Conservation (phyloP, 2,797 vertebrate species). For the Esox masquinongy region DNA sequence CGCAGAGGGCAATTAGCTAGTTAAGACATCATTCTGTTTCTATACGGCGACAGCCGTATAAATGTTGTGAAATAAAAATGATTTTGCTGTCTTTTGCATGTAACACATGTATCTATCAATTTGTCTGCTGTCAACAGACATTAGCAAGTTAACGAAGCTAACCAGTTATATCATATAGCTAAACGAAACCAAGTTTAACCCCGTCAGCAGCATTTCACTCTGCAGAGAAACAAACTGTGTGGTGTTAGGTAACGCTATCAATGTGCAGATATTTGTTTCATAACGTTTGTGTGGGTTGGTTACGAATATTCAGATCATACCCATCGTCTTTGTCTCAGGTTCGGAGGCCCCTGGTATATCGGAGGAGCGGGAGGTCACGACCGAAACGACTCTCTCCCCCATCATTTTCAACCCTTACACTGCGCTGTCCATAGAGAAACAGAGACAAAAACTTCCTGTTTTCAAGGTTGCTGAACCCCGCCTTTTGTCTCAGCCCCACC, state of each 20-base stretch:
- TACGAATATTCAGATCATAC: background rate
- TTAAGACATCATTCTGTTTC: background rate
- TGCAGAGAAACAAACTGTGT: background rate
- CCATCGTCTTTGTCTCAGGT: conserved; percentile 69
- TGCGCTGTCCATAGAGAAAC: conserved; percentile 94
- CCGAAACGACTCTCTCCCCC: conserved; percentile 82
- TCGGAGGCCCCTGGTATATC: conserved; percentile 88
- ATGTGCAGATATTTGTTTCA: background rate
- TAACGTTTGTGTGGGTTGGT: background rate
- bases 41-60: background rate
- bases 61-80: background rate
- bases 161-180: background rate
- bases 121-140: background rate
- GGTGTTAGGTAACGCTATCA: background rate
- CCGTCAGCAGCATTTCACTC: background rate
- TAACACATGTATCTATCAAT: background rate
- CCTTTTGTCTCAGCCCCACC: too few species aligned
- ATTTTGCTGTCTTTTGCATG: background rate
- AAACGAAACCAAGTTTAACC: background rate
- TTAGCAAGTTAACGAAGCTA: background rate
- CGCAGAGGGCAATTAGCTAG: background rate
- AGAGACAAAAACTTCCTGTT: conserved; percentile 94
- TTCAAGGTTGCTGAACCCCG: conserved; percentile 83
- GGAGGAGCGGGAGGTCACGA: conserved; percentile 89
- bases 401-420: conserved; percentile 91